Evolutionary conservation across 1,140 invertebrate species (phyloP), one percentile per base, ranked within the genome.

Genomic region (Leptopilina boulardi): DNA sequence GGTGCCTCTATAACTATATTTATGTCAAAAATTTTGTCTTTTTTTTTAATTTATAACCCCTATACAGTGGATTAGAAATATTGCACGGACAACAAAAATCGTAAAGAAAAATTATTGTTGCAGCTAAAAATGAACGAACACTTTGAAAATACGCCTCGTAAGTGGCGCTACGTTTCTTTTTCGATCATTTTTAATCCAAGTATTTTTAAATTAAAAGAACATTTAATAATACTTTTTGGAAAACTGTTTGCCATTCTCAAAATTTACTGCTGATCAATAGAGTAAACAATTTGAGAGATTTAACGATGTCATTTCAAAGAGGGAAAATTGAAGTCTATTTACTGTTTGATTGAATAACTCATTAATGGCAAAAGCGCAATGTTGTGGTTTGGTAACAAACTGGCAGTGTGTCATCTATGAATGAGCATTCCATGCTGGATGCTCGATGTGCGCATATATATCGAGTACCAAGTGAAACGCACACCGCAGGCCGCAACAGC

Each of bases 401-500:
- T 15, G 74, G 19, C 34, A n/a, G 76, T 71, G 72, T 54, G n/a
- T 71, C 18, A 66, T 76, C 74, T 70, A 74, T 66, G 76, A 74
- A 78, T 74, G 54, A 15, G 76, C 72, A 78, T 77, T 81, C 44
- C 75, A 66, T 66, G 56, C 10, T 66, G 56, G 26, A 66, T 30
- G 56, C 56, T 72, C 34, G 34, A 6, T 54, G 66, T 47, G 47
- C 70, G 34, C 34, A 38, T 38, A 76, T n/a, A n/a, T 78, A 78
- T 76, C 66, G 71, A 21, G 79, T 79, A 82, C 77, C 79, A 81
- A 54, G 81, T 59, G n/a, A n/a, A 77, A 82, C 84, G 81, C 82
- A 82, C 78, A 85, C 86, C 89, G 80, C 88, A 87, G 84, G 85
- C 88, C 89, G 84, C 89, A 90, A 87, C 86, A 84, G 87, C 81